A percentile compares a stretch with the other conserved stretches of the same genome.
phyloP scores from a whole-genome alignment of 1,140 invertebrate genomes.

The Temnothorax longispinosus region DNA sequence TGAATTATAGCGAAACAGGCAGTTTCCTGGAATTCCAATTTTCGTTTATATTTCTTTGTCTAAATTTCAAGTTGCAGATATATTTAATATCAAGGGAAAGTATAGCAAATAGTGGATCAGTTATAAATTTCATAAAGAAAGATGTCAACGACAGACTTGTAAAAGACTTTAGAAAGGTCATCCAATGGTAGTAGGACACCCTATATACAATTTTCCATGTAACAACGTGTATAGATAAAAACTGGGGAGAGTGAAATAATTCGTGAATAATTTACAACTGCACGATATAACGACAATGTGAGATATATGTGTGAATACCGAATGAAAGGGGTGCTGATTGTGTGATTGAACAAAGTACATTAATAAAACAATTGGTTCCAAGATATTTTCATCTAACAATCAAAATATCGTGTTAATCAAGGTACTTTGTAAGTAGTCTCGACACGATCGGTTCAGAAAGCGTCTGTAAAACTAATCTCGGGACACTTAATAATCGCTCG shows the following conservation, averaged over 20 bases:
- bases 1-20: neutral
- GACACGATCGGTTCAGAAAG: neutral
- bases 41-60: neutral
- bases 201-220: conserved; percentile 19
- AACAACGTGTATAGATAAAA: conserved; percentile 34
- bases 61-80: neutral
- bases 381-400: neutral
- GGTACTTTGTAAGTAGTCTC: neutral
- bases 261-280: conserved; percentile 43
- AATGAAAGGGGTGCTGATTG: neutral
- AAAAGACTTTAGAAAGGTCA: neutral
- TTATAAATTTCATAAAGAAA: neutral
- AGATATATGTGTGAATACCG: conserved; percentile 3
- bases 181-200: conserved; percentile 6
- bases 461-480: neutral
- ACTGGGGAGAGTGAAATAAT: conserved; percentile 30
- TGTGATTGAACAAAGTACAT: neutral
- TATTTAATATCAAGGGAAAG: neutral
- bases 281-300: conserved; percentile 39
- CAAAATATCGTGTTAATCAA: neutral
- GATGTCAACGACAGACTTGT: neutral
- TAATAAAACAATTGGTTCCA: neutral
- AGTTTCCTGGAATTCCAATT: neutral
- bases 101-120: neutral
- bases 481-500: conserved; percentile 23